Conservation (phyloP, 1,140 invertebrate genomes). For the Pentalonia nigronervosa region DNA sequence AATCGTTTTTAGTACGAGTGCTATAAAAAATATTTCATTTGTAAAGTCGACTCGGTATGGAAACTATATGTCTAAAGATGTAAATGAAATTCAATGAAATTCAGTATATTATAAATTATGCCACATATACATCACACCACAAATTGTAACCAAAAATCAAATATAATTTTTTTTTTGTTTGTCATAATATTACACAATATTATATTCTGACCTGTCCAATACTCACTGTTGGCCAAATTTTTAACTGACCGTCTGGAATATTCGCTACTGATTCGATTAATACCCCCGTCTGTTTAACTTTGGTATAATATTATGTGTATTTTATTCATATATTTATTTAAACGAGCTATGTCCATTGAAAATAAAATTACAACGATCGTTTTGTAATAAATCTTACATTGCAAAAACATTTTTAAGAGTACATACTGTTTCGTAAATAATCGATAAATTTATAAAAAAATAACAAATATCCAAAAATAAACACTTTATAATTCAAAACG, state of each 20-base stretch:
- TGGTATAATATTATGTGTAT: neutral
- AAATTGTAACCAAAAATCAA: neutral
- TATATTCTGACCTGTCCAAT: neutral
- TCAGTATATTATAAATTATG: too few relatives aligned
- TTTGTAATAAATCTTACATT: neutral
- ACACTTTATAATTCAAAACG: neutral
- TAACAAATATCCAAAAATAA: neutral
- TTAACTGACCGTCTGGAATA: neutral
- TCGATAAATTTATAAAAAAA: neutral
- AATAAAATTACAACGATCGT: too few relatives aligned
- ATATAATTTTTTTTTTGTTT: neutral
- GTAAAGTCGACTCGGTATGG: neutral
- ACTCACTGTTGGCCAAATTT: neutral
- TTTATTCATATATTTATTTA: too few relatives aligned
- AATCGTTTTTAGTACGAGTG: neutral
- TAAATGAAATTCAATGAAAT: neutral
- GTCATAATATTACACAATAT: neutral
- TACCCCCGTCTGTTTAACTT: neutral
- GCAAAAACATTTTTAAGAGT: neutral
- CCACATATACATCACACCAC: neutral
- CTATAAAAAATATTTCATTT: neutral
- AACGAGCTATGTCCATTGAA: too few relatives aligned
- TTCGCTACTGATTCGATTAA: neutral
- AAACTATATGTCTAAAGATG: neutral
- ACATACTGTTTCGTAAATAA: neutral